Base-by-base conservation (phyloP, 2,113 vertebrate species). In the Xiphias gladius region DNA sequence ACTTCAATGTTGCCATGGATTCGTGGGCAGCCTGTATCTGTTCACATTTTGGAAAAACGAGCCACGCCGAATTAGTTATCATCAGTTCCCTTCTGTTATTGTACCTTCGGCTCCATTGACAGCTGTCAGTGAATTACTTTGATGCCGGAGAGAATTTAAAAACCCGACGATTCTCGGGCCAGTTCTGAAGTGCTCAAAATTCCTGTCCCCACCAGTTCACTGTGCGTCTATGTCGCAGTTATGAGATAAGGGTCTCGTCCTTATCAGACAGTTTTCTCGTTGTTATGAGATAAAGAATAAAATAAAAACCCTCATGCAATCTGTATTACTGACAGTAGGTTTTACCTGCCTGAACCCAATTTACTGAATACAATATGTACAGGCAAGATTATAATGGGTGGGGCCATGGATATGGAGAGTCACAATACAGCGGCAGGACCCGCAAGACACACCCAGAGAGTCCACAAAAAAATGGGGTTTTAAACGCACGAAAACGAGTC, bases 381-480 rank as follows among this genome's bases (percentile, higher is more conserved):
- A 30, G 22, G 26, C 50, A 26, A 13, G 7, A 30, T 28, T 20
- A 16, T 1, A 48, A 26, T 17, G 84, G 84, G 84, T 57, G 84
- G 35, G 84, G 84, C 32, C 68, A 0, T 35, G 13, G 2, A 52
- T 4, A 2, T 2, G 26, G 28, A 32, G 50, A 63, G 3, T 4
- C 3, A 7, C 2, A 19, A 20, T 1, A 13, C 22, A 7, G 32
- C 58, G 0, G 64, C n/a, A 35, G 24, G 0, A 10, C 17, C 30
- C 16, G 37, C 50, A 7, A 39, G 37, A 39, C 8, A 7, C 9
- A 48, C 39, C 17, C 2, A 68, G 19, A 12, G 1, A 43, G 61
- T 0, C 2, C 0, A 0, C n/a, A 19, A 28, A 14, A 20, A 7
- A 11, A 0, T 28, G 32, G 1, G 17, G 1, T 30, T 52, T 48